Percentiles rank a stretch among this genome's conserved stretches.
Evolutionary conservation across 2,113 vertebrate genomes (phyloP).

Genomic region (Okapia johnstoni): DNA sequence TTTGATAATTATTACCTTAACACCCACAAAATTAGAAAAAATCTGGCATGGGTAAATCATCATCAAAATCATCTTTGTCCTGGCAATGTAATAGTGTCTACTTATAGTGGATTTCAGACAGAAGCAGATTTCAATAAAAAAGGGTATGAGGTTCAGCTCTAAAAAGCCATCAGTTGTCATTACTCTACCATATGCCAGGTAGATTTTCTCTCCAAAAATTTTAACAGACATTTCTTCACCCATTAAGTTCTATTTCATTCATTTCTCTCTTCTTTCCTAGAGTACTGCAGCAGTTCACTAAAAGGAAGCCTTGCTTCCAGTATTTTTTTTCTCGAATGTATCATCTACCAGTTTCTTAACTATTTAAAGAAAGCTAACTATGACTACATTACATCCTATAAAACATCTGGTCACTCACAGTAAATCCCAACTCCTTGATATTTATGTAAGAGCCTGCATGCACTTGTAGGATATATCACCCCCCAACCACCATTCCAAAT

Average conservation of each 20-base stretch:
- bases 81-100: not conserved
- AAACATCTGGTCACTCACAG: not conserved
- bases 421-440: not conserved
- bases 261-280: not conserved
- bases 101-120: not conserved
- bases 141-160: not conserved
- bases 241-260: not conserved
- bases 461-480: not conserved
- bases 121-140: not conserved
- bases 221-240: not conserved
- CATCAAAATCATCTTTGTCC: not conserved
- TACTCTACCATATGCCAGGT: not conserved
- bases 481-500: accelerated
- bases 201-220: not conserved
- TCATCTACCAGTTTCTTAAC: not conserved
- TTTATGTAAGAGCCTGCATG: not conserved
- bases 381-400: not conserved
- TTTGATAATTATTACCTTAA: not conserved
- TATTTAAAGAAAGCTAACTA: not conserved
- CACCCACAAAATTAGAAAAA: not conserved
- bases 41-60: not conserved
- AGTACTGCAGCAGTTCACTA: not conserved
- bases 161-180: no score
- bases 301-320: not conserved
- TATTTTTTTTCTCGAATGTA: not conserved